These are phyloP conservation scores for Parochlus steinenii DNA, from an alignment of 2,888 invertebrate genomes.

Conservation along the genomic window DNA sequence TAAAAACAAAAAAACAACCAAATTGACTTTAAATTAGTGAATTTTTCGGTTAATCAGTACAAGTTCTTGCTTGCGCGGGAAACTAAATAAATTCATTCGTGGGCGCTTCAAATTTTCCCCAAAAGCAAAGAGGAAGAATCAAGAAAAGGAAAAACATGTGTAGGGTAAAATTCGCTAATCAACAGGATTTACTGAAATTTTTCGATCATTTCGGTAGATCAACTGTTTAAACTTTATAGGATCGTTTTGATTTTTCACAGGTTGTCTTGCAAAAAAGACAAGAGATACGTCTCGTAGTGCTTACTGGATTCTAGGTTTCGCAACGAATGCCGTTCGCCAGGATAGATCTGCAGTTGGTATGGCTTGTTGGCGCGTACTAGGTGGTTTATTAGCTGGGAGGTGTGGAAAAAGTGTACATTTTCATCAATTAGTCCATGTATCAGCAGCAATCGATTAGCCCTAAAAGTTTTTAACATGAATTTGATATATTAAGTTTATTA, in stretches of 20 bases:
- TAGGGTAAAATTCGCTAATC: too few species aligned
- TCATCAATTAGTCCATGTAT: conserved; percentile 97
- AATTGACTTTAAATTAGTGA: too few species aligned
- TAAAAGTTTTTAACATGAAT: conserved; percentile 24
- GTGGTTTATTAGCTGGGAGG: conserved; percentile 76
- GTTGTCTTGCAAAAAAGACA: conserved; percentile 78
- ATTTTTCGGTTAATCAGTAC: too few species aligned
- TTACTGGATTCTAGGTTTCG: conserved; percentile 86
- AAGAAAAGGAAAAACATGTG: too few species aligned
- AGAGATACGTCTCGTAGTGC: conserved; percentile 88
- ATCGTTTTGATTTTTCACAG: conserved; percentile 32
- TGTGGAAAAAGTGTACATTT: conserved; percentile 97
- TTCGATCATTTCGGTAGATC: too few species aligned
- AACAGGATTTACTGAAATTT: too few species aligned
- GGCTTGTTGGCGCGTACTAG: conserved; percentile 92
- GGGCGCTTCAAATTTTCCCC: too few species aligned
- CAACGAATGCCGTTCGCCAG: conserved; percentile 90
- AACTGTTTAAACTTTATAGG: not conserved
- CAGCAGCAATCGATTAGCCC: conserved; percentile 77
- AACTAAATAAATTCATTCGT: too few species aligned
- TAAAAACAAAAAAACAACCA: too few species aligned
- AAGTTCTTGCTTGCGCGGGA: too few species aligned
- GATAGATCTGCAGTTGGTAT: conserved; percentile 87
- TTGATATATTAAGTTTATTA: not conserved
- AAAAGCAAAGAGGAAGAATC: too few species aligned